A percentile compares a stretch with the other conserved stretches of the same genome.
Conservation (phyloP, 2,113 vertebrate genomes). For the Rynchops niger region DNA sequence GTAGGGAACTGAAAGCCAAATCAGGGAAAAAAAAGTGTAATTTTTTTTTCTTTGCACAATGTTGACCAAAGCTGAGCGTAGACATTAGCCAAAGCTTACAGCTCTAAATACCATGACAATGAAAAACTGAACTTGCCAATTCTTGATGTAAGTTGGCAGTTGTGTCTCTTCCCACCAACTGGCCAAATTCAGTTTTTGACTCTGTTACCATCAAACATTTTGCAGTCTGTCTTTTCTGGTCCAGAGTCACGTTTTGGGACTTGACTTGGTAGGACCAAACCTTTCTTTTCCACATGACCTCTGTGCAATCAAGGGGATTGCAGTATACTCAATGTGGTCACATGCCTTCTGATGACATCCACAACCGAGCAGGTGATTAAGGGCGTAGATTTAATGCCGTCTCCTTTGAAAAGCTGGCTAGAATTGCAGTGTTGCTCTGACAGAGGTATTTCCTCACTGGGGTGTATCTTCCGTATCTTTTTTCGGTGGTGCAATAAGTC, state of each 20-base stretch:
- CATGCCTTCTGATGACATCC: not conserved
- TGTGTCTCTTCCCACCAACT: not conserved
- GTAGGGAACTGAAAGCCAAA: not conserved
- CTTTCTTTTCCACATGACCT: not conserved
- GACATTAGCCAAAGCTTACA: not conserved
- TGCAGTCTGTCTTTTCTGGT: not conserved
- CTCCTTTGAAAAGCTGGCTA: not conserved
- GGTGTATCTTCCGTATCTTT: not conserved
- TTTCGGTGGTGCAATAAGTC: not conserved
- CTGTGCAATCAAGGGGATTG: not conserved
- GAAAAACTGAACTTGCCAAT: not conserved
- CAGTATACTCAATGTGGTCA: not conserved
- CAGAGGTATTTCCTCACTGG: not conserved
- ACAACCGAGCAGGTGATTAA: not conserved
- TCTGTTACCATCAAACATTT: not conserved
- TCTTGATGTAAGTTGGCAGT: not conserved
- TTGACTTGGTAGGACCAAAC: not conserved
- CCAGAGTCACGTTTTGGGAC: not conserved
- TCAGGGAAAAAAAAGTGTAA: not conserved
- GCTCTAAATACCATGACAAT: not conserved
- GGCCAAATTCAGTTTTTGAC: not conserved
- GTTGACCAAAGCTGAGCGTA: not conserved
- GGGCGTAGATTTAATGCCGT: not conserved
- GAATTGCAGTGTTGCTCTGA: not conserved
- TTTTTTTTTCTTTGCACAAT: not conserved